Evolutionary conservation across 1,140 invertebrate genomes (phyloP).

Genomic region (Conus ventricosus): DNA sequence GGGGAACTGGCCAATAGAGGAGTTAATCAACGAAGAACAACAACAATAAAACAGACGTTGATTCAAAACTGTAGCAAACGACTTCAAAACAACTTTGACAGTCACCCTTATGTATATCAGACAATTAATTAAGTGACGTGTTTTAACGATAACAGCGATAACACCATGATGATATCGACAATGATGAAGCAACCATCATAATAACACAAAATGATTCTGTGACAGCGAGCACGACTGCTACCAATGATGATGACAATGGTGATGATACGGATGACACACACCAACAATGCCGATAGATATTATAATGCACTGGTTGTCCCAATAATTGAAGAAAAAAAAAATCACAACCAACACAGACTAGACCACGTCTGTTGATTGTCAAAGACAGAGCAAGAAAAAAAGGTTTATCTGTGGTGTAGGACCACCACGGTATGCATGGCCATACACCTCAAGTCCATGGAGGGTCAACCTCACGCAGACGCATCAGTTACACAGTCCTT

Average conservation of each 20-base stretch:
- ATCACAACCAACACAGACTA: conserved; percentile 18
- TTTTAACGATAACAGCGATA: background rate
- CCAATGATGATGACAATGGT: background rate
- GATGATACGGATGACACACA: background rate
- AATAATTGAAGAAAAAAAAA: background rate
- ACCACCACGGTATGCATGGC: background rate
- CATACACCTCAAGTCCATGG: background rate
- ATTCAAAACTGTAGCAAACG: background rate
- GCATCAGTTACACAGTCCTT: background rate
- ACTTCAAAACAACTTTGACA: background rate
- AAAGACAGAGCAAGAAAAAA: background rate
- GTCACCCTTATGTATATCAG: background rate
- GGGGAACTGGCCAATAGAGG: background rate
- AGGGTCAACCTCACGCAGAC: background rate
- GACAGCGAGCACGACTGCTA: background rate
- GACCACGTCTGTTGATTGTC: conserved; percentile 8
- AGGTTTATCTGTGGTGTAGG: background rate
- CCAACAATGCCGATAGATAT: background rate
- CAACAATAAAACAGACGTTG: background rate
- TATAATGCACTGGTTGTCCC: conserved; percentile 19
- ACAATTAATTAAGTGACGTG: background rate
- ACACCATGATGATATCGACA: background rate
- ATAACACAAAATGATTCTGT: background rate
- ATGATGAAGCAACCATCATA: background rate
- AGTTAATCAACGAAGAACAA: background rate